These are phyloP conservation scores for Kryptopterus vitreolus DNA, from an alignment of 2,797 vertebrate species.

Conservation along the genomic window DNA sequence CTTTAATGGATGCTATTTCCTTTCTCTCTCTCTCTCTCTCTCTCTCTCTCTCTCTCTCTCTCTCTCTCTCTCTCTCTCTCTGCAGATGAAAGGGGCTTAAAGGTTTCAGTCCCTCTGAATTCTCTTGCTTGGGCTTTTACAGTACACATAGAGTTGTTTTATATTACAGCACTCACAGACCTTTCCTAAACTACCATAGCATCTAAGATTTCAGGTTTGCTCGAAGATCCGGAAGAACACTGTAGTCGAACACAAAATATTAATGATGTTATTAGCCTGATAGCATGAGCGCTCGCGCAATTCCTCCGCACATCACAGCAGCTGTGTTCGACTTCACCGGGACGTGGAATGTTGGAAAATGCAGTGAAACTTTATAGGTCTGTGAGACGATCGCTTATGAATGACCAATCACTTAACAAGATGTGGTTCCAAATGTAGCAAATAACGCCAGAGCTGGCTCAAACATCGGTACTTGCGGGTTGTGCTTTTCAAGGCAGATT, in stretches of 20 bases:
- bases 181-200: conserved; percentile 15
- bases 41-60: conserved; percentile 50
- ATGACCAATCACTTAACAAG: conserved; percentile 19
- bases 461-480: not conserved
- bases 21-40: conserved; percentile 48
- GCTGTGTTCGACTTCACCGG: conserved; percentile 2
- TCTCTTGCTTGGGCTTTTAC: conserved; percentile 19
- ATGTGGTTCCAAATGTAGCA: conserved; percentile 2
- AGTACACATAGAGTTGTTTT: conserved; percentile 28
- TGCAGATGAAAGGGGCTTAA: conserved; percentile 52
- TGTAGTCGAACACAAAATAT: not conserved
- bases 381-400: conserved; percentile 15
- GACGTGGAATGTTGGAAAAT: not conserved
- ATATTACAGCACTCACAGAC: conserved; percentile 12
- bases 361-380: conserved; percentile 12
- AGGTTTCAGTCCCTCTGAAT: conserved; percentile 38
- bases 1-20: conserved; percentile 59
- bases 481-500: conserved; percentile 16
- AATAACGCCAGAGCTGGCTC: conserved; percentile 2
- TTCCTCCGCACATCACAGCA: not conserved
- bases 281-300: conserved; percentile 11
- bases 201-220: not conserved
- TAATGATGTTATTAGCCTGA: not conserved
- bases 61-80: conserved; percentile 48
- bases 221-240: conserved; percentile 9